Percentiles rank a stretch among this genome's conserved stretches.
phyloP scores from a whole-genome alignment of 37 sponge, comb jelly and placozoan genomes.

The Beroe forskalii region DNA sequence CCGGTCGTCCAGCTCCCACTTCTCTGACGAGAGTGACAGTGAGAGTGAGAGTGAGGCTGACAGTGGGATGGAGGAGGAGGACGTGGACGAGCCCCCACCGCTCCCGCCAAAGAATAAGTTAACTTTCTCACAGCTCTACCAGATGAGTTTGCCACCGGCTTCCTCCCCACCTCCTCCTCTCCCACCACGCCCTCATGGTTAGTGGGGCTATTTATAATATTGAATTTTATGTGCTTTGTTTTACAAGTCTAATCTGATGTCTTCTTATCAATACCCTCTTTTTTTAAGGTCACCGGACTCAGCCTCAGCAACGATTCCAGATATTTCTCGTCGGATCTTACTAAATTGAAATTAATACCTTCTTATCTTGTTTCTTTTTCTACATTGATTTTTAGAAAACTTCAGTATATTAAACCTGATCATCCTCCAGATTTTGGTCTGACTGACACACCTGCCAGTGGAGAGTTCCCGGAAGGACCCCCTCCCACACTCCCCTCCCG shows the following conservation, averaged over 20 bases:
- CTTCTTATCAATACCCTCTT: too few species aligned
- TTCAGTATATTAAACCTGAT: too few species aligned
- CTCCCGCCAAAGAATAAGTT: slow-evolving; percentile 34
- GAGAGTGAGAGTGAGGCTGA: slow-evolving; percentile 59
- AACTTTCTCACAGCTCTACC: slow-evolving; percentile 44
- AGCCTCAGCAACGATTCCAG: too few species aligned
- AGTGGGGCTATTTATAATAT: too few species aligned
- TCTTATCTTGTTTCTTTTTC: too few species aligned
- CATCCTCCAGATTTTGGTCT: slow-evolving; percentile 11
- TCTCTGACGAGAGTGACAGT: slow-evolving; percentile 2
- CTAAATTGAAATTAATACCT: too few species aligned
- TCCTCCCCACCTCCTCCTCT: slow-evolving; percentile 13
- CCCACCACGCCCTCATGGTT: slow-evolving; percentile 27
- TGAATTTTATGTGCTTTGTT: too few species aligned
- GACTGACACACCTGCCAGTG: background rate
- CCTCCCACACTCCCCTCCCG: slow-evolving; percentile 12
- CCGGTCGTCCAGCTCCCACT: slow-evolving; percentile 42
- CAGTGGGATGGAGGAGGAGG: slow-evolving; percentile 21
- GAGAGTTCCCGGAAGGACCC: slow-evolving; percentile 21
- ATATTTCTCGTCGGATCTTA: too few species aligned
- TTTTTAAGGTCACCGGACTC: too few species aligned
- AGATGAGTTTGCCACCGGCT: background rate
- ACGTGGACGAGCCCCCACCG: slow-evolving; percentile 43
- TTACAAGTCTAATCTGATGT: too few species aligned
- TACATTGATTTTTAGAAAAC: too few species aligned